A percentile compares a stretch with the other conserved stretches of the same genome.
These are phyloP conservation scores for Schizopygopsis malacanthus DNA, from an alignment of 2,797 vertebrate species.

Conservation along the genomic window DNA sequence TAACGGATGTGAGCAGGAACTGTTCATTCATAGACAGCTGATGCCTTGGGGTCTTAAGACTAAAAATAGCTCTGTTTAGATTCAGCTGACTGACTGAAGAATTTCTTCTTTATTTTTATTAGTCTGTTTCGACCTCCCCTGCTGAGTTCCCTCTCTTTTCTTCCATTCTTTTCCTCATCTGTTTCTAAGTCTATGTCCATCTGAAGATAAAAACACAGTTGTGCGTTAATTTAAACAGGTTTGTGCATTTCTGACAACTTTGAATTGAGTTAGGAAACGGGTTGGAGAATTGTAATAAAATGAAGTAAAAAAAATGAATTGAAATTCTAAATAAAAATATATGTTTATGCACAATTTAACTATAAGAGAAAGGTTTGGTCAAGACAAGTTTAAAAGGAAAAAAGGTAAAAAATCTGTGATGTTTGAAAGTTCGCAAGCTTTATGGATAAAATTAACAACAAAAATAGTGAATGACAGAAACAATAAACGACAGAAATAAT, in stretches of 20 bases:
- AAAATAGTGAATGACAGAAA: not conserved
- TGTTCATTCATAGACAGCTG: slow-evolving; percentile 44
- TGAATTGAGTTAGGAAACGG: not conserved
- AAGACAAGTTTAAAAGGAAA: not conserved
- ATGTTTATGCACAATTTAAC: not conserved
- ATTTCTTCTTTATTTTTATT: slow-evolving; percentile 56
- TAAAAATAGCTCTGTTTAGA: slow-evolving; percentile 61
- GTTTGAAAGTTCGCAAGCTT: not conserved
- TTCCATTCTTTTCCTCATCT: slow-evolving; percentile 25
- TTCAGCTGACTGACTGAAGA: slow-evolving; percentile 55
- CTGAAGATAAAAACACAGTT: not conserved
- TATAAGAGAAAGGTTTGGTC: no score
- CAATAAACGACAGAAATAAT: no score
- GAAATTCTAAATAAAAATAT: not conserved
- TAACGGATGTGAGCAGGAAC: slow-evolving; percentile 33
- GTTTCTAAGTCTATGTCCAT: not conserved
- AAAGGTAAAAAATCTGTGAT: no score
- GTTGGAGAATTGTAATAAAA: not conserved
- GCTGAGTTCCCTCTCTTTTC: slow-evolving; percentile 42
- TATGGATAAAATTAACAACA: not conserved
- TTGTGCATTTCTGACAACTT: not conserved
- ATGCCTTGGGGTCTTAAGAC: slow-evolving; percentile 45
- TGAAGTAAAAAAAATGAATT: not conserved
- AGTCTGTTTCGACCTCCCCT: slow-evolving; percentile 35
- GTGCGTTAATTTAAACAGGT: not conserved